A percentile compares a stretch with the other conserved stretches of the same genome.
These are phyloP conservation scores for Pseudocheirus occidentalis DNA, from an alignment of 2,797 vertebrate genomes.

Conservation along the genomic window DNA sequence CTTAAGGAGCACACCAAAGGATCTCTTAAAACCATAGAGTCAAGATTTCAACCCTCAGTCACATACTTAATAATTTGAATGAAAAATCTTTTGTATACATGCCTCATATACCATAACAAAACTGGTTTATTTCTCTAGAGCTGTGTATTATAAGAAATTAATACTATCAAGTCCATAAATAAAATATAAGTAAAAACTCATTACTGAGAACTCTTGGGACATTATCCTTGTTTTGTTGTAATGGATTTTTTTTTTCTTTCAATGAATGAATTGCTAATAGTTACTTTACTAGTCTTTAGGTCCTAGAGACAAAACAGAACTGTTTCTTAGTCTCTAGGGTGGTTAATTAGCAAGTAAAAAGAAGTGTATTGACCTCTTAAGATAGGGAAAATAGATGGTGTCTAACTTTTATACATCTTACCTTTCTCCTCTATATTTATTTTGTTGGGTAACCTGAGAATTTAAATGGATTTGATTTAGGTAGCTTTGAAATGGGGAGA, in stretches of 20 bases:
- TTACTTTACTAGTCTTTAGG: constrained; percentile 23
- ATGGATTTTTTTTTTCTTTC: constrained; percentile 67
- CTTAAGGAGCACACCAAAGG: neutral
- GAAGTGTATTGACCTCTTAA: neutral
- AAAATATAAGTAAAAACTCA: constrained; percentile 50
- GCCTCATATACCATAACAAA: neutral
- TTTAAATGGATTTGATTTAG: neutral
- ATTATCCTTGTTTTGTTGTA: constrained; percentile 52
- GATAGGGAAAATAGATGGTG: neutral
- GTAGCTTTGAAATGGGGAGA: neutral
- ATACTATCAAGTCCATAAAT: constrained; percentile 57
- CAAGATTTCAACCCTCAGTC: neutral
- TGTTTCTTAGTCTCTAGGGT: neutral
- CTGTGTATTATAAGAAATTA: constrained; percentile 58
- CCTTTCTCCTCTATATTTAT: neutral
- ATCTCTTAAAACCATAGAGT: neutral
- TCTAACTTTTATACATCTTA: neutral
- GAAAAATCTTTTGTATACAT: neutral
- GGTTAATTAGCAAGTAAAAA: neutral
- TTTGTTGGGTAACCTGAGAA: neutral
- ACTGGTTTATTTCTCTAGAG: constrained; percentile 34
- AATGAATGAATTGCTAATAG: constrained; percentile 45
- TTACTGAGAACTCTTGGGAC: neutral
- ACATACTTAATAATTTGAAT: constrained; percentile 10
- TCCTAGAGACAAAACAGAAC: neutral